These are phyloP conservation scores for Aporophyla nigra DNA, from an alignment of 2,888 invertebrate species.

Conservation along the genomic window DNA sequence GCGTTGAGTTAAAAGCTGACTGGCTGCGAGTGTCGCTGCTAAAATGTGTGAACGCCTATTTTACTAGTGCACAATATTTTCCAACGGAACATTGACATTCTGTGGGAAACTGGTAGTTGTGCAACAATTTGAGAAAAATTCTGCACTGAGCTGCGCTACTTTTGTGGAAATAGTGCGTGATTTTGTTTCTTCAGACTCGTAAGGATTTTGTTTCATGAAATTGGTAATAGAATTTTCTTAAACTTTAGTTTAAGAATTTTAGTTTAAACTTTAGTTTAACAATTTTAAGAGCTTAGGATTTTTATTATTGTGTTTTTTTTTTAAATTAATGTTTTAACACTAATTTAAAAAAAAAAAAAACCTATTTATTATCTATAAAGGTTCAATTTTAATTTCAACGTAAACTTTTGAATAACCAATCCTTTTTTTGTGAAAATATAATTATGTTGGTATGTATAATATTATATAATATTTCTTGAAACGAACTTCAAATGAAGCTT, in stretches of 20 bases:
- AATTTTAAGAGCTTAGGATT: too few relatives aligned
- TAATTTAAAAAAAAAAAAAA: too few relatives aligned
- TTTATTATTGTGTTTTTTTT: too few relatives aligned
- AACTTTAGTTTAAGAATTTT: too few relatives aligned
- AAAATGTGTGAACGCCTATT: slow-evolving; percentile 58
- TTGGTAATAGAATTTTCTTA: not conserved
- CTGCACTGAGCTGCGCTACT: not conserved
- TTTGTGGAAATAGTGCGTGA: slow-evolving; percentile 1
- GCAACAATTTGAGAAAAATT: slow-evolving; percentile 37
- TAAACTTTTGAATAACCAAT: not conserved
- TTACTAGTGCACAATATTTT: slow-evolving; percentile 57
- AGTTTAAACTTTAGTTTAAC: too few relatives aligned
- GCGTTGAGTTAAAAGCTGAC: slow-evolving; percentile 54
- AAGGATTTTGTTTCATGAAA: not conserved
- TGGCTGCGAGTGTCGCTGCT: slow-evolving; percentile 45
- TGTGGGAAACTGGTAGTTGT: slow-evolving; percentile 12
- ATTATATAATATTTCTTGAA: not conserved
- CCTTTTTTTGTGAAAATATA: not conserved
- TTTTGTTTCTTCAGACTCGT: not conserved
- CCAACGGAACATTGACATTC: slow-evolving; percentile 49
- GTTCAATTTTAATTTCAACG: not conserved
- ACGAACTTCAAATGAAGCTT: not conserved
- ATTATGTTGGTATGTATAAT: not conserved
- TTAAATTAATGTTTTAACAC: too few relatives aligned
- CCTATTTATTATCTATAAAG: not conserved